These are phyloP conservation scores for Steinernema carpocapsae DNA, from an alignment of 2,888 invertebrate genomes.

Conservation along the genomic window DNA sequence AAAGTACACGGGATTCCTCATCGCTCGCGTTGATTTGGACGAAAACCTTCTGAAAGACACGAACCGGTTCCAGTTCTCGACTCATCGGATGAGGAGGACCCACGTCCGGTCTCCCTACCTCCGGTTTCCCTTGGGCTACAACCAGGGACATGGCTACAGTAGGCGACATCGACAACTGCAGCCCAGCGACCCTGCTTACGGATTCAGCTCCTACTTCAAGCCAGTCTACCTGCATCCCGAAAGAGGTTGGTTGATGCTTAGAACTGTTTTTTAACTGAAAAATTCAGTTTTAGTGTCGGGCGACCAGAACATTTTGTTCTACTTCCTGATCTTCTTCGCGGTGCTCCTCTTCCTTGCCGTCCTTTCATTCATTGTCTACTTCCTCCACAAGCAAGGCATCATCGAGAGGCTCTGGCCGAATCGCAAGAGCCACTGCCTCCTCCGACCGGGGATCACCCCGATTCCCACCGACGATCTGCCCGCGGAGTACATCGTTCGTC, in stretches of 20 bases:
- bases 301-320: no score
- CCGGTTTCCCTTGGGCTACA: background rate
- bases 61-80: constrained; percentile 13
- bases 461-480: constrained; percentile 64
- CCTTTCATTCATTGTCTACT: constrained; percentile 43
- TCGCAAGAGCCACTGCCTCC: constrained; percentile 47
- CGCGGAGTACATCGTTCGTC: constrained; percentile 64
- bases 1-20: constrained; percentile 68
- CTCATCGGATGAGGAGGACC: constrained; percentile 8
- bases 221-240: constrained; percentile 56
- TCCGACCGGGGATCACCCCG: constrained; percentile 47
- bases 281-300: no score
- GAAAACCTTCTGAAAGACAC: constrained; percentile 41
- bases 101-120: constrained; percentile 14
- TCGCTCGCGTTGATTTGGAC: constrained; percentile 66
- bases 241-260: constrained; percentile 38
- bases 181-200: constrained; percentile 61
- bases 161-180: constrained; percentile 47
- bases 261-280: background rate
- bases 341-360: constrained; percentile 42
- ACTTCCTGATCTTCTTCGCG: constrained; percentile 38
- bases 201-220: constrained; percentile 65
- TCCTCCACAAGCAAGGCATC: constrained; percentile 50
- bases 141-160: background rate
- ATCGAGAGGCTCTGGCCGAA: constrained; percentile 44